Evolutionary conservation across 2,888 invertebrate species (phyloP).

Genomic region (Sphecodes monilicornis): DNA sequence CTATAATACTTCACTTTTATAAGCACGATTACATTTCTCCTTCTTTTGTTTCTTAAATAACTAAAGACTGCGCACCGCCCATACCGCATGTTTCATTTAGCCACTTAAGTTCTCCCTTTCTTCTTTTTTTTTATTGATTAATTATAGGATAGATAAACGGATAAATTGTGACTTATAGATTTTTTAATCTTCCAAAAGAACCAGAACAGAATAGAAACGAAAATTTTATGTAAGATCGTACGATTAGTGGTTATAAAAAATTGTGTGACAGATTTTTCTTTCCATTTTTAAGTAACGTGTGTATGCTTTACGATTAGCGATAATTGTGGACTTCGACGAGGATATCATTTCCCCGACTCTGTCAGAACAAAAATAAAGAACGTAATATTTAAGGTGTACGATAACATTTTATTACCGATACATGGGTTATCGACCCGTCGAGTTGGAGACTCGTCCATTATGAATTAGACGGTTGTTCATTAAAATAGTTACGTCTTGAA

Average conservation of each 20-base stretch:
- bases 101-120: conserved; percentile 46
- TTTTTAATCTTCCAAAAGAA: conserved; percentile 22
- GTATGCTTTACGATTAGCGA: conserved; percentile 60
- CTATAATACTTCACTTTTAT: conserved; percentile 56
- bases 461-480: conserved; percentile 7
- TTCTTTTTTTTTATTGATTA: conserved; percentile 12
- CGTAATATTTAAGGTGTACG: conserved; percentile 53
- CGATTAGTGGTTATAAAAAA: conserved; percentile 16
- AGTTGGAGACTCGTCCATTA: conserved; percentile 5
- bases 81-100: conserved; percentile 61
- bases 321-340: conserved; percentile 43
- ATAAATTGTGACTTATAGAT: conserved; percentile 28
- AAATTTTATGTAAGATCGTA: conserved; percentile 34
- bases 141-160: conserved; percentile 48
- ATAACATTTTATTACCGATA: conserved; percentile 43
- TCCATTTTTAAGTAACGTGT: conserved; percentile 51
- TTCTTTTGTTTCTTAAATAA: conserved; percentile 45
- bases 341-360: conserved; percentile 50
- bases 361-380: conserved; percentile 60
- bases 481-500: not conserved
- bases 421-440: conserved; percentile 13
- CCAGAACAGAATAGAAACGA: not conserved
- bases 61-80: conserved; percentile 61
- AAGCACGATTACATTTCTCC: conserved; percentile 55
- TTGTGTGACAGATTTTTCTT: conserved; percentile 46